phyloP scores from a whole-genome alignment of 2,797 vertebrate genomes.

The Periparus ater region DNA sequence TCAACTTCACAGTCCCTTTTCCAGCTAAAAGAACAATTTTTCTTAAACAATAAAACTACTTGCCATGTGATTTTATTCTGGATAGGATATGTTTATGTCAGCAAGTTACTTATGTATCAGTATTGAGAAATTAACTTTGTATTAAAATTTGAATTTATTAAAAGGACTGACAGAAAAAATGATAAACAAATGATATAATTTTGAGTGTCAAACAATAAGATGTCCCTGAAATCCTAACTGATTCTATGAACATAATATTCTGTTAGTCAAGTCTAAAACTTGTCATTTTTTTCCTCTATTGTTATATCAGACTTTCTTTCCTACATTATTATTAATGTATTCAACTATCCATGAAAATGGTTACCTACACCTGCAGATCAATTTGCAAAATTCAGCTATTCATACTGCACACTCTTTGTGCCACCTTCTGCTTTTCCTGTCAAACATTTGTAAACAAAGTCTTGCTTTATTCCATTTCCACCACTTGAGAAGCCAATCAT shows the following conservation, averaged over 20 bases:
- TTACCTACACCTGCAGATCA: background rate
- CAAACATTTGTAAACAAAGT: background rate
- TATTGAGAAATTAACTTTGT: background rate
- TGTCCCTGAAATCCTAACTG: background rate
- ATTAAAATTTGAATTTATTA: background rate
- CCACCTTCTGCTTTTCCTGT: background rate
- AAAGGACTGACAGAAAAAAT: background rate
- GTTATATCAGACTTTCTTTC: background rate
- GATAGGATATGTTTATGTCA: background rate
- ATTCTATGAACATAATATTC: background rate
- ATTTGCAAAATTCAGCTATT: background rate
- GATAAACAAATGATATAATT: background rate
- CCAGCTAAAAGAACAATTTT: background rate
- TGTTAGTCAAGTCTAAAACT: background rate
- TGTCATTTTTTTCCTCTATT: background rate
- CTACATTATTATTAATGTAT: background rate
- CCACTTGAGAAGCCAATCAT: background rate
- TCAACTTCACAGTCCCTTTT: background rate
- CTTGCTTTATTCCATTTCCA: background rate
- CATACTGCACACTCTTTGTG: background rate
- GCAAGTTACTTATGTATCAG: background rate
- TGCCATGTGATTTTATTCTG: background rate
- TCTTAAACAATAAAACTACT: background rate
- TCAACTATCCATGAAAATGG: background rate
- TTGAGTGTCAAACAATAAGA: background rate